Conservation (phyloP, 2,888 invertebrate species). For the Drosophila mettleri region DNA sequence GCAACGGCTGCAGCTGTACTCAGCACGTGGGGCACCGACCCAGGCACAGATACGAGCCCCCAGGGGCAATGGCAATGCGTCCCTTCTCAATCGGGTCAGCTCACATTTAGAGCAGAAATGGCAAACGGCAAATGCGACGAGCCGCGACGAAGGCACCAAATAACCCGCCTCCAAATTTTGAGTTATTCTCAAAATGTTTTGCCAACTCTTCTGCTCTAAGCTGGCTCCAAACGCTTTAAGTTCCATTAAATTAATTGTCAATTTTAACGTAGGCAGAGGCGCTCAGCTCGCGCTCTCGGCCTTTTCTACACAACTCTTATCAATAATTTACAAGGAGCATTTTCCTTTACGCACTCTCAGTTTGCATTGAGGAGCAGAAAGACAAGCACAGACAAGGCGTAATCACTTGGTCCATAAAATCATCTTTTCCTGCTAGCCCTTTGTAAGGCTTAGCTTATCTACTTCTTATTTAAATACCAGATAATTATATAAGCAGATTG, state of each 20-base stretch:
- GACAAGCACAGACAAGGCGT: not conserved
- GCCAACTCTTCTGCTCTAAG: slow-evolving; percentile 2
- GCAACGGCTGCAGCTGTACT: slow-evolving; percentile 9
- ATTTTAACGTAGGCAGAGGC: slow-evolving; percentile 2
- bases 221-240: slow-evolving; percentile 29
- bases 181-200: slow-evolving; percentile 29
- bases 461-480: not conserved
- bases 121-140: slow-evolving; percentile 63
- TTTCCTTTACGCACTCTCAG: not conserved
- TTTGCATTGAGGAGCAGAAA: not conserved
- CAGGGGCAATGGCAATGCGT: slow-evolving; percentile 46
- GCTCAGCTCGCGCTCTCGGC: not conserved
- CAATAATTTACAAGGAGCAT: slow-evolving; percentile 23
- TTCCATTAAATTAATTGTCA: slow-evolving; percentile 41
- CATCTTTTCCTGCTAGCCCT: not conserved
- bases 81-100: slow-evolving; percentile 70
- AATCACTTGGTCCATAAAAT: not conserved
- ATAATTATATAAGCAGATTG: no score
- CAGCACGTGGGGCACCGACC: slow-evolving; percentile 7
- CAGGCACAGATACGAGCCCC: slow-evolving; percentile 47
- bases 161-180: slow-evolving; percentile 24
- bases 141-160: slow-evolving; percentile 50
- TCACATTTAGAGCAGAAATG: slow-evolving; percentile 68
- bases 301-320: not conserved
- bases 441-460: not conserved